Base-by-base conservation (phyloP, 2,888 invertebrate genomes). In the Strigamia crassipes region DNA sequence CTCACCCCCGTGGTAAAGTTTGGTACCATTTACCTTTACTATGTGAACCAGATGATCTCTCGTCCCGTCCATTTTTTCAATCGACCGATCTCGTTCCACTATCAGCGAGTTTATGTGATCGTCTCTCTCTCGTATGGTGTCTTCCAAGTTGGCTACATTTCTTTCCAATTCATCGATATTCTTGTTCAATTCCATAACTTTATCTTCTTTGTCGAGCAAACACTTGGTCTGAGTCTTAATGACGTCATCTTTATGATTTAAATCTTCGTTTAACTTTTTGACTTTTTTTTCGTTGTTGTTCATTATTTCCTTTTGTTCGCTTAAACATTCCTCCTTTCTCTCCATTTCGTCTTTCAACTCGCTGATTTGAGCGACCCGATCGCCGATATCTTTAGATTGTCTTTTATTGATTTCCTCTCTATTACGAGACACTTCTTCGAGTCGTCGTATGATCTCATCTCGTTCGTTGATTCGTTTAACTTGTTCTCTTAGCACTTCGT, bases 201-300 rank as follows among this genome's bases (percentile, higher is more conserved):
- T 31, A 31, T 81, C 81, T 42, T 81, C 81, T 66, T 81, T 81
- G n/a, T 81, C 81, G 18, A 81, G 66, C n/a, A 81, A 13, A 42
- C 81, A 66, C 21, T 66, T 56, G 5, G 81, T 81, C 38, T 81
- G 81, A 6, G 81, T 61, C 21, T 61, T 81, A 61, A 81, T 81
- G 15, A 81, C 42, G 23, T 81, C 81, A 9, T 81, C 81, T 38
- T 81, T 81, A 18, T 81, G 81, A 18, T 42, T 18, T 27, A 81
- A 66, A 12, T 81, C 81, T 27, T 81, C 66, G 13, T 15, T 61
- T 6, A 38, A 12, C 66, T 66, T 61, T 61, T 66, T 61, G 0
- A 66, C 15, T 61, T 27, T 38, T 56, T 66, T 38, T n/a, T 81
- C 81, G 34, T 81, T 81, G n/a, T 34, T 81, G 12, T 3, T 34